phyloP scores from a whole-genome alignment of 2,797 vertebrate genomes.

The Spheniscus humboldti region DNA sequence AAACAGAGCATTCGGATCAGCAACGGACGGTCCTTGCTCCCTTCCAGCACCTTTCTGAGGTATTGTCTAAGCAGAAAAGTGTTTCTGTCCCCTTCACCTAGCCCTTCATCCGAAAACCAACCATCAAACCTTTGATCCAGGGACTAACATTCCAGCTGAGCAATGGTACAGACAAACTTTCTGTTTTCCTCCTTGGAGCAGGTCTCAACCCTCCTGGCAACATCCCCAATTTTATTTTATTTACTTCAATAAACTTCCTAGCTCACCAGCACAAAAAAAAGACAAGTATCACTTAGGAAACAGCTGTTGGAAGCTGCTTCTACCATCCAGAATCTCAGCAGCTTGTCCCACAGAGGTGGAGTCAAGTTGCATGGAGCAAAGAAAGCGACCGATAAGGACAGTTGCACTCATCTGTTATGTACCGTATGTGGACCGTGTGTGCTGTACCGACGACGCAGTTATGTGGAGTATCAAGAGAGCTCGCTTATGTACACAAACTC shows the following conservation, averaged over 20 bases:
- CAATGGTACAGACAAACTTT: not conserved
- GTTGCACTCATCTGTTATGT: not conserved
- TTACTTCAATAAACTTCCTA: not conserved
- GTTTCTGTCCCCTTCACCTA: not conserved
- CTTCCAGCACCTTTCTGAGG: not conserved
- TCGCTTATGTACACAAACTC: not conserved
- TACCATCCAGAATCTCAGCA: not conserved
- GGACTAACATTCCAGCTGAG: not conserved
- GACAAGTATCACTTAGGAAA: not conserved
- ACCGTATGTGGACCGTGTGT: rapidly evolving
- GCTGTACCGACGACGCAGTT: rapidly evolving
- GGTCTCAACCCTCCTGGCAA: not conserved
- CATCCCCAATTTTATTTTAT: not conserved
- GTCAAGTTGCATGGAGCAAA: not conserved
- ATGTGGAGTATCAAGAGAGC: not conserved
- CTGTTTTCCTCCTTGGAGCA: not conserved
- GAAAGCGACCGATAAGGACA: not conserved
- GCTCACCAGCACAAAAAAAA: not conserved
- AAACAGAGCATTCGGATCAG: not conserved
- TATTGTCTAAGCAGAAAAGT: not conserved
- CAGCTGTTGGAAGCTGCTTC: not conserved
- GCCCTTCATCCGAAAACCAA: not conserved
- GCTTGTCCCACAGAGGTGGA: not conserved
- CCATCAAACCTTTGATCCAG: not conserved
- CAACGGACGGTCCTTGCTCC: not conserved